These are phyloP conservation scores for Urocynchramus pylzowi DNA, from an alignment of 2,113 vertebrate genomes.

Conservation along the genomic window DNA sequence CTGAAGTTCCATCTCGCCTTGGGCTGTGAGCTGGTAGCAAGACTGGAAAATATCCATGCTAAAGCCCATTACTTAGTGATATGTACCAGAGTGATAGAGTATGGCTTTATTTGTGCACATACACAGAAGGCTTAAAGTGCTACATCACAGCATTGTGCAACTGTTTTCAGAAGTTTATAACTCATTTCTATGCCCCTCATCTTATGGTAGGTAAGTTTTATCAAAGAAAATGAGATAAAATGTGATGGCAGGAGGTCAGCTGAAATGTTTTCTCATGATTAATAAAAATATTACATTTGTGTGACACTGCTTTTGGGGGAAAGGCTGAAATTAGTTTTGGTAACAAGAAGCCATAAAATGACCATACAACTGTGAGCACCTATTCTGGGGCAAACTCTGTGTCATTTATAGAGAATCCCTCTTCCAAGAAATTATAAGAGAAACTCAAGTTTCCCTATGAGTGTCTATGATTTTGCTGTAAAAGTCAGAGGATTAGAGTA, in stretches of 20 bases:
- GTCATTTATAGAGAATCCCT: not conserved
- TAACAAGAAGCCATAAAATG: not conserved
- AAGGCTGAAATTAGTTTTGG: not conserved
- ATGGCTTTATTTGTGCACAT: not conserved
- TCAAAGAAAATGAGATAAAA: not conserved
- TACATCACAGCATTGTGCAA: not conserved
- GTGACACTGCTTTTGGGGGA: not conserved
- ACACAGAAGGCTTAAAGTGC: not conserved
- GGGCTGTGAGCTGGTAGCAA: not conserved
- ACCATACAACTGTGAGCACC: not conserved
- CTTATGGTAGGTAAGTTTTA: not conserved
- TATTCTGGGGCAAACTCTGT: not conserved
- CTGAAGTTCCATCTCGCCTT: not conserved
- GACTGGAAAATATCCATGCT: not conserved
- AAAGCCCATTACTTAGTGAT: not conserved
- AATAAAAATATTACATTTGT: not conserved
- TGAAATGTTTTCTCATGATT: not conserved
- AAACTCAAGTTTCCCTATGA: not conserved
- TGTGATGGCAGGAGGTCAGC: not conserved
- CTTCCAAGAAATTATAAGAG: not conserved
- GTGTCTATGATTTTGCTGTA: not conserved
- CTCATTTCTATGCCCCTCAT: accelerated
- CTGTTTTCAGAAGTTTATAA: not conserved
- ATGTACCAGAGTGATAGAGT: not conserved
- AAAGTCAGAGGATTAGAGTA: not conserved